Evolutionary conservation across 2,888 invertebrate genomes (phyloP).

Genomic region (Cylindroiulus punctatus): DNA sequence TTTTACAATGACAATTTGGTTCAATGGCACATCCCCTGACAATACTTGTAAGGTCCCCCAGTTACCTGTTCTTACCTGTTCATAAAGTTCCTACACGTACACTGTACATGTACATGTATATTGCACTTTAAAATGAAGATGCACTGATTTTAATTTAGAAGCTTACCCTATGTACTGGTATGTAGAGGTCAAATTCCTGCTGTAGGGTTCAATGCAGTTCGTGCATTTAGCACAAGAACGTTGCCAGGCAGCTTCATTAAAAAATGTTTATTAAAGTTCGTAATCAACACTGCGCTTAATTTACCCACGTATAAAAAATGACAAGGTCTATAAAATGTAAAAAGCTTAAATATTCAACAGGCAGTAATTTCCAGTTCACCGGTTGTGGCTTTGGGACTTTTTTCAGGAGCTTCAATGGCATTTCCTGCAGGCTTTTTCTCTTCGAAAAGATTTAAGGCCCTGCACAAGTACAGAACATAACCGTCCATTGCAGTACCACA

Average conservation of each 20-base stretch:
- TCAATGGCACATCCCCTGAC: too few species aligned
- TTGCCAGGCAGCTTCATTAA: not conserved
- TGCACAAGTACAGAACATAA: slow-evolving; percentile 51
- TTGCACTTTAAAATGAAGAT: too few species aligned
- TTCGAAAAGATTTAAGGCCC: slow-evolving; percentile 50
- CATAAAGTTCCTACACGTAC: too few species aligned
- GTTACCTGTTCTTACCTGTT: too few species aligned
- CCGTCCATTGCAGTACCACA: slow-evolving; percentile 59
- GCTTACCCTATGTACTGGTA: too few species aligned
- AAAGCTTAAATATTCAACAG: not conserved
- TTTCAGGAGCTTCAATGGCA: not conserved
- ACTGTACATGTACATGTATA: too few species aligned
- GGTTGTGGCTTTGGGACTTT: not conserved
- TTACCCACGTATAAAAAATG: slow-evolving; percentile 15
- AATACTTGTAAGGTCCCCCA: too few species aligned
- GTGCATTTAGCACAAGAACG: too few species aligned
- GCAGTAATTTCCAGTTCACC: slow-evolving; percentile 20
- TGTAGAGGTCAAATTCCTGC: too few species aligned
- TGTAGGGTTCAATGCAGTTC: too few species aligned
- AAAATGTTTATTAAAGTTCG: not conserved
- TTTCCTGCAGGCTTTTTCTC: slow-evolving; percentile 14
- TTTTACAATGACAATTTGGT: too few species aligned
- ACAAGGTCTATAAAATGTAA: not conserved
- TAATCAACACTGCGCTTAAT: not conserved
- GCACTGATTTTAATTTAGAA: too few species aligned